Evolutionary conservation across 1,140 invertebrate species (phyloP), one percentile per base, ranked within the genome.

Genomic region (Drosophila seguyi): DNA sequence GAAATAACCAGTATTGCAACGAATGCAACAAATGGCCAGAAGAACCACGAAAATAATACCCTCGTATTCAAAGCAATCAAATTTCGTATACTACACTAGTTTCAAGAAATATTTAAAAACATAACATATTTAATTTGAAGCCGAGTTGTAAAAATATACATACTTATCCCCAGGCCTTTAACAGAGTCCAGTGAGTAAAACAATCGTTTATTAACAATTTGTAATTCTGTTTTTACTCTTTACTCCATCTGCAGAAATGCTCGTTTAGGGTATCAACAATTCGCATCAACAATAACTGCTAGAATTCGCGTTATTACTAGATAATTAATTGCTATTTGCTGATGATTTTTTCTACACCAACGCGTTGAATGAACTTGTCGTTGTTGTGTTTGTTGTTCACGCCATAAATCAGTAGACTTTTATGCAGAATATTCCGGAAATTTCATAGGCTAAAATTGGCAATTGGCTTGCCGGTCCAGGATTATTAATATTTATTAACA

Each of bases 401-500:
- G 50, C 53, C 55, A 84, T 87, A 87, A 87, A 87, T 88, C 83
- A 87, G 68, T 45, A 47, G 56, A 79, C 79, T 87, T 87, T 83
- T 79, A 83, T 88, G 79, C 83, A 79, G 76, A 71, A 84, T 88
- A 53, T 79, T 87, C 84, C 69, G 79, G 68, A 68, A 83, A 83
- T 88, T 90, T 84, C 83, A 90, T 90, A 77, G 67, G 65, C 80
- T 75, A 77, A 90, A 84, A 90, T 88, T 90, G 74, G 77, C 85
- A 77, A 80, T 81, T 74, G 65, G 71, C 47, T 48, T 60, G 55
- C 48, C 48, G 53, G 67, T 67, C 71, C 63, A 62, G 68, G 77
- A 74, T 71, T 53, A 88, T 88, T 88, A 88, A 88, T 88, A 90
- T 88, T 88, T 88, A 87, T 87, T 87, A 87, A 87, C 84, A 87